phyloP scores from a whole-genome alignment of 2,888 invertebrate genomes.

The Scotopteryx bipunctaria region DNA sequence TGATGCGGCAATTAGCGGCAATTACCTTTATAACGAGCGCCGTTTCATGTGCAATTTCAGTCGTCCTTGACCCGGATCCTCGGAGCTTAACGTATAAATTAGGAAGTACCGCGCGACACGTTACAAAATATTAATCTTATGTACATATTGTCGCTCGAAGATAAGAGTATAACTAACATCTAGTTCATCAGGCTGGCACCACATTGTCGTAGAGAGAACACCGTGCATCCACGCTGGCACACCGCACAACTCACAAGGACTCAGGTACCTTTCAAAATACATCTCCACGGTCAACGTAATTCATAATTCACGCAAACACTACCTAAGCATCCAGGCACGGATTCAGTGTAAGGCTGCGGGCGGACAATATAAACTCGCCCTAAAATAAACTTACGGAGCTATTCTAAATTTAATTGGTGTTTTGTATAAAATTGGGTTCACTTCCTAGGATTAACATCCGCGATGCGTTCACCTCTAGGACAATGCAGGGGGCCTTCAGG shows the following conservation, averaged over 20 bases:
- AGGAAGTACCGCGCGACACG: slow-evolving; percentile 63
- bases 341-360: slow-evolving; percentile 32
- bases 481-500: slow-evolving; percentile 33
- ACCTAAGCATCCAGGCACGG: slow-evolving; percentile 30
- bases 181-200: slow-evolving; percentile 46
- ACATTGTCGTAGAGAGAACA: slow-evolving; percentile 29
- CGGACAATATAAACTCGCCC: slow-evolving; percentile 21
- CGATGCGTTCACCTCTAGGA: slow-evolving; percentile 18
- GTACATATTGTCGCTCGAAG: slow-evolving; percentile 83
- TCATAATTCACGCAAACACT: slow-evolving; percentile 27
- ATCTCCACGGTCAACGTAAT: slow-evolving; percentile 13
- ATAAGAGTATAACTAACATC: slow-evolving; percentile 74
- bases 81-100: slow-evolving; percentile 38
- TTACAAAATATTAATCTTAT: slow-evolving; percentile 82
- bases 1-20: slow-evolving; percentile 41
- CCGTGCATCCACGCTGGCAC: slow-evolving; percentile 11
- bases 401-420: slow-evolving; percentile 42
- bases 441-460: background rate
- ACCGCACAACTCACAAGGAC: slow-evolving; percentile 20
- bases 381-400: slow-evolving; percentile 31
- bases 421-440: slow-evolving; percentile 30
- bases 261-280: slow-evolving; percentile 20
- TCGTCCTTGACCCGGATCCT: slow-evolving; percentile 35
- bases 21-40: slow-evolving; percentile 32
- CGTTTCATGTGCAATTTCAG: slow-evolving; percentile 33